phyloP scores from a whole-genome alignment of 2,888 invertebrate species.

The Hyposoter dolosus region DNA sequence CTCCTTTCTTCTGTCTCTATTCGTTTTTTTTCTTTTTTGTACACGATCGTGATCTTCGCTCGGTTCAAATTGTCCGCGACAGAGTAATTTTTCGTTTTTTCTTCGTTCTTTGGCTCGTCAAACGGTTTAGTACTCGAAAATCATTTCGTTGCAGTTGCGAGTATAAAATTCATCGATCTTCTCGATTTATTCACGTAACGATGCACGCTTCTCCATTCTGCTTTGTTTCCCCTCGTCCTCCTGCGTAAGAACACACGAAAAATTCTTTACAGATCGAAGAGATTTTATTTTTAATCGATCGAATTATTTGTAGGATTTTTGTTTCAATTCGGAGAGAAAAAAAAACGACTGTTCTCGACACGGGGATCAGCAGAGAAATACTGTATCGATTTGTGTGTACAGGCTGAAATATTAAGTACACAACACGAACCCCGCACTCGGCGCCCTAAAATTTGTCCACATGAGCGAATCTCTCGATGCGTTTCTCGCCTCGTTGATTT shows the following conservation, averaged over 20 bases:
- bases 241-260: not conserved
- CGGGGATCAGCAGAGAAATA: slow-evolving; percentile 43
- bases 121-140: not conserved
- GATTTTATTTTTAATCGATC: not conserved
- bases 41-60: not conserved
- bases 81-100: not conserved
- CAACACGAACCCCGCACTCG: not conserved
- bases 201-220: not conserved
- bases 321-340: not conserved
- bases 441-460: slow-evolving; percentile 36
- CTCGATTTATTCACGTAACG: too few relatives aligned
- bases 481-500: slow-evolving; percentile 40
- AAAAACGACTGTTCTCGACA: not conserved
- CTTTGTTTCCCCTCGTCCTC: not conserved
- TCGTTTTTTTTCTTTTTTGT: not conserved
- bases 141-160: not conserved
- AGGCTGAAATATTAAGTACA: not conserved
- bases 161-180: not conserved
- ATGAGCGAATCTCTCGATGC: slow-evolving; percentile 49
- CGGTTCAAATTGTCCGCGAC: not conserved
- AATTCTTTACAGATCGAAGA: not conserved
- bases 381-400: slow-evolving; percentile 52
- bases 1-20: not conserved
- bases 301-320: not conserved
- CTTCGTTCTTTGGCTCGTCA: not conserved